These are phyloP conservation scores for Pitta sordida DNA, from an alignment of 2,113 vertebrate species.

Conservation along the genomic window DNA sequence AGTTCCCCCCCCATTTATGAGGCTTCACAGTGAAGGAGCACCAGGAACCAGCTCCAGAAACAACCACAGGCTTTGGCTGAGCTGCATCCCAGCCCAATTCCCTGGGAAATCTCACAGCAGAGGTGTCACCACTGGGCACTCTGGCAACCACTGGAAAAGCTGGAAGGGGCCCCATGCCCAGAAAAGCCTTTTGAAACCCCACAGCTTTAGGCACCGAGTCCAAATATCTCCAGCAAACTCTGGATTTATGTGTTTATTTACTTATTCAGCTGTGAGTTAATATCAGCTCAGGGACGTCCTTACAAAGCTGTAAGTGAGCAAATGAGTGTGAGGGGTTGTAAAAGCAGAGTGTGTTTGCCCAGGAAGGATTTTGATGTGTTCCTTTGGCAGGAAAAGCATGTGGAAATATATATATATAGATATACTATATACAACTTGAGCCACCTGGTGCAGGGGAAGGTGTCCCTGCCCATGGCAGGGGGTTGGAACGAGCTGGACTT, in stretches of 20 bases:
- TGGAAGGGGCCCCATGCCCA: fast-evolving
- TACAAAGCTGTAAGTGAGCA: not conserved
- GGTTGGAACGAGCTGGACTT: not conserved
- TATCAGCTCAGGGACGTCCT: fast-evolving
- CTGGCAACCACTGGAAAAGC: not conserved
- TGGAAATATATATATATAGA: fast-evolving
- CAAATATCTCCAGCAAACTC: not conserved
- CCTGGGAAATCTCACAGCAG: not conserved
- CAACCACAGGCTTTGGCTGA: not conserved
- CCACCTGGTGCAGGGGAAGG: not conserved
- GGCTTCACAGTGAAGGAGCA: not conserved
- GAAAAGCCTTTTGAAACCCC: not conserved
- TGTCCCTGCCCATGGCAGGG: not conserved
- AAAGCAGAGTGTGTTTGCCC: fast-evolving
- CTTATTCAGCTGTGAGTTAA: not conserved
- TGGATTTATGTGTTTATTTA: not conserved
- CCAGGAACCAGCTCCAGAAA: not conserved
- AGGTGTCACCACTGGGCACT: not conserved
- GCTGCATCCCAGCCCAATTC: fast-evolving
- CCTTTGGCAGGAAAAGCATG: not conserved
- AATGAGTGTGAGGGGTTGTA: not conserved
- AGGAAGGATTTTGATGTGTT: not conserved
- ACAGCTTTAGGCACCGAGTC: not conserved
- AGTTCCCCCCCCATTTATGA: not conserved
- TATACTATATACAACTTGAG: not conserved